Percentiles rank a stretch among this genome's conserved stretches.
These are phyloP conservation scores for Machimus atricapillus DNA, from an alignment of 2,888 invertebrate species.

Conservation along the genomic window DNA sequence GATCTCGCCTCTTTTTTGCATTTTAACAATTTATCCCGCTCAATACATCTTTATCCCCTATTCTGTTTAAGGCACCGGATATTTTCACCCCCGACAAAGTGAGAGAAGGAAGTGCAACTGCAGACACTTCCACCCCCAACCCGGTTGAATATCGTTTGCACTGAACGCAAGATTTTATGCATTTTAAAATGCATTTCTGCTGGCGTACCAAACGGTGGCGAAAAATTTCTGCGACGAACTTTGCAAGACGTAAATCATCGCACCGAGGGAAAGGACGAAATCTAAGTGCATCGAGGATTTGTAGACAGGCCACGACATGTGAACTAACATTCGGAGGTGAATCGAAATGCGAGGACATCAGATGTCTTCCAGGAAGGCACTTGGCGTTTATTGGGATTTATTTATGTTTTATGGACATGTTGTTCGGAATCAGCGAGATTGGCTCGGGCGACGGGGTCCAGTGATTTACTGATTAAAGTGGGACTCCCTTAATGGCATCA, in stretches of 20 bases:
- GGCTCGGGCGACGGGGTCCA: neutral
- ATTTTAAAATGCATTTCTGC: neutral
- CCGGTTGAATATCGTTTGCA: neutral
- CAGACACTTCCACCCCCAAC: neutral
- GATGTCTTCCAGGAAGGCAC: neutral
- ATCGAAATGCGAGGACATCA: neutral
- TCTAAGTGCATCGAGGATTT: neutral
- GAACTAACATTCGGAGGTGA: neutral
- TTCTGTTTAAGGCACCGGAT: neutral
- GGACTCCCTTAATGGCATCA: neutral
- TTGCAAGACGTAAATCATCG: neutral
- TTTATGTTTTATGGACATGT: neutral
- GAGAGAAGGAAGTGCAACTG: neutral
- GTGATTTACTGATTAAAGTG: neutral
- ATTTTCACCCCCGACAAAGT: neutral
- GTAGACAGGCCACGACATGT: neutral
- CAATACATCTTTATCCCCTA: neutral
- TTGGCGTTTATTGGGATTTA: neutral
- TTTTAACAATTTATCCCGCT: neutral
- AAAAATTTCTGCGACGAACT: neutral
- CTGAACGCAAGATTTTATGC: neutral
- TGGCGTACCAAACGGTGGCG: neutral
- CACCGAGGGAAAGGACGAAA: neutral
- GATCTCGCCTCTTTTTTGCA: neutral
- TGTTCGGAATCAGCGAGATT: neutral